Base-by-base conservation (phyloP, 2,888 invertebrate species). In the Sesia apiformis region DNA sequence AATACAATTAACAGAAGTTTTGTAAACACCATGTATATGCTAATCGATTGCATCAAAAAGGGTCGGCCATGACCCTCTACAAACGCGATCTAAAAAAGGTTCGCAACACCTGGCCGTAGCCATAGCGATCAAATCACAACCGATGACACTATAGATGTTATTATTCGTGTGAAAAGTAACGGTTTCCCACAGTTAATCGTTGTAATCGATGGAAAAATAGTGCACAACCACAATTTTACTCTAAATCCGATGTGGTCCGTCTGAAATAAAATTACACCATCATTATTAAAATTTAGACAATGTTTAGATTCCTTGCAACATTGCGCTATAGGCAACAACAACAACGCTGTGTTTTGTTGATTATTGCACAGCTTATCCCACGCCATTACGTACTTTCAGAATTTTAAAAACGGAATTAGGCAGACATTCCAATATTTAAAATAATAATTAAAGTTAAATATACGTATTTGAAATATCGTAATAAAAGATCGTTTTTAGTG, bases 41-140 rank as follows among this genome's bases (percentile, higher is more conserved):
- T 8, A 39, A 52, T 52, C 8, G 38, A 5, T 50, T 50, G 50
- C 50, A 50, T 50, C 50, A 50, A 38, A 38, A 52, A 40, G 52
- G 39, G 52, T 39, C 8, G 39, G 23, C 6, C 51, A 5, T 5
- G 4, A 38, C 39, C 46, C 38, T 8, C 46, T 46, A 46, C 23
- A 46, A n/a, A 23, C 46, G 46, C 23, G 5, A 4, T 6, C 4
- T 4, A 46, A 46, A 46, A 46, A 46, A 46, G 66, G 69, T 69
- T 61, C 56, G 56, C 63, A 67, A 78, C 88, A 89, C 88, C 88
- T 89, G 88, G 88, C 76, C 59, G 88, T 89, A 76, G 81, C 89
- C 86, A 89, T 89, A 81, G 88, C 71, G 84, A 88, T 84, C 77
- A 79, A 89, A 89, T 89, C 88, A 88, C 81, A 78, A 83, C 62